Evolutionary conservation across 2,888 invertebrate genomes (phyloP).

Genomic region (Drosophila paracracens): DNA sequence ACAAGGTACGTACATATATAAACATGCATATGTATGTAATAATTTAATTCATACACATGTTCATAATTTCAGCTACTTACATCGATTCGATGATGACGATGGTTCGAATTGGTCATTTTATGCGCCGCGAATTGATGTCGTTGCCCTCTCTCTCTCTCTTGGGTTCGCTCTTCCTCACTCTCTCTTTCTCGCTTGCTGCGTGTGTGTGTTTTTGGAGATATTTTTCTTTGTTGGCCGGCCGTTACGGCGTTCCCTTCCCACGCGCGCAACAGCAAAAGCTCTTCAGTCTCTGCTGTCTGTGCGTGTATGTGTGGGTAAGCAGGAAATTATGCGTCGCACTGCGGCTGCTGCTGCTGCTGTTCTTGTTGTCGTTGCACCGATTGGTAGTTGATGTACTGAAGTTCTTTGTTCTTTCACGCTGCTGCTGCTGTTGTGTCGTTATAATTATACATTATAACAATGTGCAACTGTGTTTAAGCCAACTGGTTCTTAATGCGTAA

Average conservation of each 20-base stretch:
- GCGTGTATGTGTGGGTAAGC: conserved; percentile 60
- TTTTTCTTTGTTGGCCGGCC: conserved; percentile 70
- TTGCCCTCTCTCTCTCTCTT: conserved; percentile 46
- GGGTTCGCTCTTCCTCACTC: conserved; percentile 14
- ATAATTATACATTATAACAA: conserved; percentile 64
- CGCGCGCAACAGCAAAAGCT: conserved; percentile 55
- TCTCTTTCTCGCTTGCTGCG: conserved; percentile 1
- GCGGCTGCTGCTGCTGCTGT: conserved; percentile 44
- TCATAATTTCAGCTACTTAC: conserved; percentile 58
- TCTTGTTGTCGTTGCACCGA: conserved; percentile 41
- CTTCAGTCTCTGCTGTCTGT: conserved; percentile 26
- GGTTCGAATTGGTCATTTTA: conserved; percentile 78
- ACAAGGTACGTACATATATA: conserved; percentile 1
- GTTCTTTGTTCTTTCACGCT: conserved; percentile 64
- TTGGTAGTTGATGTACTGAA: conserved; percentile 48
- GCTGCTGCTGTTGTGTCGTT: conserved; percentile 52
- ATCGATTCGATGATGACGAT: conserved; percentile 71
- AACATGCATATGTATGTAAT: not conserved
- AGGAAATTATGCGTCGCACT: conserved; percentile 76
- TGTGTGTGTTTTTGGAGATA: conserved; percentile 35
- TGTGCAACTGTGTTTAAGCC: conserved; percentile 40
- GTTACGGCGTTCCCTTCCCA: conserved; percentile 60
- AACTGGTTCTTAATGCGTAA: conserved; percentile 72
- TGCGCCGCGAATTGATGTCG: conserved; percentile 63
- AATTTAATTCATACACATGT: conserved; percentile 10